phyloP scores from a whole-genome alignment of 2,888 invertebrate genomes.

The Aspidiotus destructor region DNA sequence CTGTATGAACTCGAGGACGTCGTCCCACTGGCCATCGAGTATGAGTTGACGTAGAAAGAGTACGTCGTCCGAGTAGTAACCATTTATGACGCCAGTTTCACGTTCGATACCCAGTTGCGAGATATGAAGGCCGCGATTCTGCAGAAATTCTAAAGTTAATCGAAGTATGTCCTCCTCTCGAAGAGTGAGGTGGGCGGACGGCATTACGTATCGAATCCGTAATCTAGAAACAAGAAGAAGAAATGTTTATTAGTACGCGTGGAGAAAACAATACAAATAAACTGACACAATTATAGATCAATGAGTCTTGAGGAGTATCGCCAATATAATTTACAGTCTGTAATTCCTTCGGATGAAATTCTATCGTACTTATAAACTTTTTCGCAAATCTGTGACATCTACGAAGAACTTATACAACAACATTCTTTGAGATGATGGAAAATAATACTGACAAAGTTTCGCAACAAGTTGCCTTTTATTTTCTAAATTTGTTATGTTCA shows the following conservation, averaged over 20 bases:
- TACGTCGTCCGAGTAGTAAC: constrained; percentile 85
- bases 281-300: too few relatives aligned
- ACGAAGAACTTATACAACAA: too few relatives aligned
- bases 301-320: too few relatives aligned
- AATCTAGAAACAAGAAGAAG: constrained; percentile 37
- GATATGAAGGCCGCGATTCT: constrained; percentile 85
- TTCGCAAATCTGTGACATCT: too few relatives aligned
- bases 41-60: constrained; percentile 88
- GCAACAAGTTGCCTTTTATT: too few relatives aligned
- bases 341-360: too few relatives aligned
- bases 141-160: constrained; percentile 71
- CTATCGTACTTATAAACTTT: too few relatives aligned
- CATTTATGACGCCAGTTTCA: constrained; percentile 91
- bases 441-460: too few relatives aligned
- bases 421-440: too few relatives aligned
- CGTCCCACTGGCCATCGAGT: constrained; percentile 96
- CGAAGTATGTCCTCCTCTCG: constrained; percentile 83
- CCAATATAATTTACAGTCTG: too few relatives aligned
- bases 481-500: too few relatives aligned
- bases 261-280: too few relatives aligned
- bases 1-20: constrained; percentile 90
- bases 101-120: constrained; percentile 82
- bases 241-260: not conserved
- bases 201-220: constrained; percentile 52
- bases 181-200: constrained; percentile 71